Base-by-base conservation (phyloP, 2,113 vertebrate genomes). In the Chaetorhynchus papuensis region DNA sequence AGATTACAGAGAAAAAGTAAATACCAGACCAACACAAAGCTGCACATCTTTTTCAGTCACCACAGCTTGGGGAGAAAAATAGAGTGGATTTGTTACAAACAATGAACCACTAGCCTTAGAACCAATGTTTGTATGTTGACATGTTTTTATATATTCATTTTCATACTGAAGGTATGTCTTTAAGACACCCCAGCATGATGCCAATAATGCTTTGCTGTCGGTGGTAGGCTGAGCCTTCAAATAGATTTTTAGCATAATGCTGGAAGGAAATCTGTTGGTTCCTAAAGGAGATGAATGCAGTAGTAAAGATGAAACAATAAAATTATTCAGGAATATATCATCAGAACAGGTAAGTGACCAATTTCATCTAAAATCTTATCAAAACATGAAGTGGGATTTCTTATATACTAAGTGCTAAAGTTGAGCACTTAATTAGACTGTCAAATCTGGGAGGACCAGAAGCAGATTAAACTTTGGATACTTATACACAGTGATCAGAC, bases 351-450 rank as follows among this genome's bases (percentile, higher is more conserved):
- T 90, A 94, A 92, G 45, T 74, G 93, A 87, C 74, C 27, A 83
- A 85, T 91, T 95, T 92, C 31, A 68, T 74, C 66, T 90, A 66
- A 95, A 95, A 91, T 77, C 89, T 91, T 79, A 93, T 42, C 5
- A 6, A 96, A 95, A 91, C 37, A 45, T 72, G 45, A 94, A 91
- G 75, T 63, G 33, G 30, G 57, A 85, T 91, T 94, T 91, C 82
- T 93, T 85, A 90, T 30, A 85, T 54, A 94, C 47, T 76, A 94
- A 93, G 90, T 86, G 59, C 87, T 83, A 47, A 84, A 94, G 75
- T n/a, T 95, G 82, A 96, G 82, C 59, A 85, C 90, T 94, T 95
- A 96, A 97, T 97, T 95, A 96, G 93, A 94, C 87, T 89, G 91
- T 77, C 91, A 94, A 93, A 96, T 93, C 93, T 93, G 61, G 63